phyloP scores from a whole-genome alignment of 2,888 invertebrate species.

The Anoplius nigerrimus region DNA sequence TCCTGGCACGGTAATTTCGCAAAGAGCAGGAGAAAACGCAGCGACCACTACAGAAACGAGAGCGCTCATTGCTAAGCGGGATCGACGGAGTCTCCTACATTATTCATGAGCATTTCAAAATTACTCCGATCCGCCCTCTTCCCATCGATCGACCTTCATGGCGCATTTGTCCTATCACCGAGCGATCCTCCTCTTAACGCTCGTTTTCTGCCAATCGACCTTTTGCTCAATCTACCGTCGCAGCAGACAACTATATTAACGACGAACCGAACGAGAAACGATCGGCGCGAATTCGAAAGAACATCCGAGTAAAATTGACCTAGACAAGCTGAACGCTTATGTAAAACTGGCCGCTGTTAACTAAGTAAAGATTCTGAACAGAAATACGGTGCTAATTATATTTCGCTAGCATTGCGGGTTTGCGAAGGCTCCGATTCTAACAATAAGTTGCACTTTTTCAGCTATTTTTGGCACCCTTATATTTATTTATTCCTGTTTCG shows the following conservation, averaged over 20 bases:
- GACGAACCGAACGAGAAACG: background rate
- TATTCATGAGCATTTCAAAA: constrained; percentile 30
- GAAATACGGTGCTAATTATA: no score
- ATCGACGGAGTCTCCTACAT: constrained; percentile 16
- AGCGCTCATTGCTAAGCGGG: constrained; percentile 16
- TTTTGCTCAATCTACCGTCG: no score
- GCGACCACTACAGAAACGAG: constrained; percentile 2
- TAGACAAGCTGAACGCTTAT: no score
- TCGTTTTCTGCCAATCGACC: background rate
- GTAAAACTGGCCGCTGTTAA: no score
- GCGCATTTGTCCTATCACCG: constrained; percentile 7
- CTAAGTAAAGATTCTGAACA: no score
- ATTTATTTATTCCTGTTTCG: no score
- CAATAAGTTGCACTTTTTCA: no score
- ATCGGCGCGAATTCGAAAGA: no score
- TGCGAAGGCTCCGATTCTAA: no score
- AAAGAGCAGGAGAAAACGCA: background rate
- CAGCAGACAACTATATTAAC: no score
- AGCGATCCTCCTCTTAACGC: constrained; percentile 12
- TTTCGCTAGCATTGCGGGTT: no score
- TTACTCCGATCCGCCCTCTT: constrained; percentile 7
- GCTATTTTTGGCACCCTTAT: no score
- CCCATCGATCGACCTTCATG: constrained; percentile 22
- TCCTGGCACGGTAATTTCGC: background rate
- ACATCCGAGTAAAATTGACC: background rate